A percentile compares a stretch with the other conserved stretches of the same genome.
These are phyloP conservation scores for Tachina lurida DNA, from an alignment of 2,888 invertebrate species.

Conservation along the genomic window DNA sequence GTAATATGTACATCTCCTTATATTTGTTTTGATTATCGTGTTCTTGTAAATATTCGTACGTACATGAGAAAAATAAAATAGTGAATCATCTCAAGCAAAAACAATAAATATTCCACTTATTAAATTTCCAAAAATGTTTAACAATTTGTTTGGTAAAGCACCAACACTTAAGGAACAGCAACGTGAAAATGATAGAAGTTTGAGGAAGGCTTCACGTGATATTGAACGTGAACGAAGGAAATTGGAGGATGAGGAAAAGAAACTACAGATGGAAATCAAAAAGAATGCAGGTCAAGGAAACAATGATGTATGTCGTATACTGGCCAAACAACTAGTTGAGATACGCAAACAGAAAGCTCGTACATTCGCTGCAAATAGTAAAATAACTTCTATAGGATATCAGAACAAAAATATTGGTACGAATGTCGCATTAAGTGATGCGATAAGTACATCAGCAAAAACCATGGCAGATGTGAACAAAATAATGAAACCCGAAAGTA, in stretches of 20 bases:
- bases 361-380: slow-evolving; percentile 91
- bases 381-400: slow-evolving; percentile 89
- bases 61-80: not conserved
- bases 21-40: slow-evolving; percentile 61
- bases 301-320: slow-evolving; percentile 90
- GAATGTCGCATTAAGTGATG: slow-evolving; percentile 92
- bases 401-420: slow-evolving; percentile 96
- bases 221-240: slow-evolving; percentile 91
- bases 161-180: slow-evolving; percentile 91
- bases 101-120: not conserved
- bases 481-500: slow-evolving; percentile 92
- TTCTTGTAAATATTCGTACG: slow-evolving; percentile 1
- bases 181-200: slow-evolving; percentile 90
- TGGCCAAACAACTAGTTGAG: slow-evolving; percentile 95
- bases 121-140: slow-evolving; percentile 76
- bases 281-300: slow-evolving; percentile 94
- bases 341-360: slow-evolving; percentile 94
- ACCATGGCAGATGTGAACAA: slow-evolving; percentile 95
- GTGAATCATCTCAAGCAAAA: slow-evolving; percentile 55
- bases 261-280: slow-evolving; percentile 94
- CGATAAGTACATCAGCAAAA: slow-evolving; percentile 94
- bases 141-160: slow-evolving; percentile 85
- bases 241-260: slow-evolving; percentile 94
- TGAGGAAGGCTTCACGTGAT: slow-evolving; percentile 92
- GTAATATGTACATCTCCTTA: slow-evolving; percentile 18